Evolutionary conservation across 2,113 vertebrate species (phyloP).

Genomic region (Amphilophus citrinellus): DNA sequence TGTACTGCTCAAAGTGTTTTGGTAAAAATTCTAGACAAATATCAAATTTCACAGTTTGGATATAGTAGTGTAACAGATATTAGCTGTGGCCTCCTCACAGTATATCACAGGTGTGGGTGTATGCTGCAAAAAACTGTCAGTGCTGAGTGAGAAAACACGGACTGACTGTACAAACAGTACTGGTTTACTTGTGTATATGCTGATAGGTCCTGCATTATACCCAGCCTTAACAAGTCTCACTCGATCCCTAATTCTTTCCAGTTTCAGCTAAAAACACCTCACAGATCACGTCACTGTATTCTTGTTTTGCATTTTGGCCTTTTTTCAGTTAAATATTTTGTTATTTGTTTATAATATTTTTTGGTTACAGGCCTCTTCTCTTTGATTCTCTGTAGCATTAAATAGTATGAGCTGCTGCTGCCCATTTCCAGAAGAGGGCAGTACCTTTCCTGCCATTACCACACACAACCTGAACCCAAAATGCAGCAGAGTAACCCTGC

Average conservation of each 20-base stretch:
- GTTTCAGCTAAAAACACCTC: not conserved
- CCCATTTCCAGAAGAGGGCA: constrained; percentile 16
- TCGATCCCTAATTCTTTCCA: not conserved
- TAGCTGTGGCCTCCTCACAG: not conserved
- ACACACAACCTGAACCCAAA: not conserved
- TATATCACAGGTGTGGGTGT: not conserved
- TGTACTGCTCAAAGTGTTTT: not conserved
- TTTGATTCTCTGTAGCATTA: not conserved
- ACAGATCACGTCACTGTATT: not conserved
- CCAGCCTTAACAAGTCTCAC: not conserved
- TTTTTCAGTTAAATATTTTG: not conserved
- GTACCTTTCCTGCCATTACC: constrained; percentile 3
- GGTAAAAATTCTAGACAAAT: not conserved
- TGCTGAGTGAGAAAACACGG: not conserved
- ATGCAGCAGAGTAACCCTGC: not conserved
- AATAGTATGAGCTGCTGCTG: constrained; percentile 8
- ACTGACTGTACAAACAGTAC: not conserved
- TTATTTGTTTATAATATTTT: not conserved
- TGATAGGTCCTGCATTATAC: not conserved
- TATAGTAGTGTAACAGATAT: not conserved
- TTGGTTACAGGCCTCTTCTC: not conserved
- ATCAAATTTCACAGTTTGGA: not conserved
- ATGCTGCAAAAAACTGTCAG: not conserved
- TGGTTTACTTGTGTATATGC: not conserved
- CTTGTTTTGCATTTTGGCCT: not conserved